phyloP scores from a whole-genome alignment of 2,797 vertebrate species.

The Psittacula echo region DNA sequence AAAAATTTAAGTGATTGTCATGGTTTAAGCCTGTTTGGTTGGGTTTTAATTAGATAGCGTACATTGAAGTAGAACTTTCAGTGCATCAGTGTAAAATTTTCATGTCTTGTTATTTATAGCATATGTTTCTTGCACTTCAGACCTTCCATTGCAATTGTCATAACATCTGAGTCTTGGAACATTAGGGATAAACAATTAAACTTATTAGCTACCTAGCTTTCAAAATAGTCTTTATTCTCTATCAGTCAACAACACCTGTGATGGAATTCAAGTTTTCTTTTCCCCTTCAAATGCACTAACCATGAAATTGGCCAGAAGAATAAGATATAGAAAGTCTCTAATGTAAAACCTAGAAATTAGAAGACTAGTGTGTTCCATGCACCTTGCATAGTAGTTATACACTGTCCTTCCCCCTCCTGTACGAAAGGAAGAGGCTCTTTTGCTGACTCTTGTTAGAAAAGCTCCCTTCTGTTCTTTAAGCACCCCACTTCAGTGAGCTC shows the following conservation, averaged over 20 bases:
- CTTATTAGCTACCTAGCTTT: neutral
- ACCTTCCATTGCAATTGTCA: neutral
- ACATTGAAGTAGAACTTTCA: neutral
- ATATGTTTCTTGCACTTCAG: neutral
- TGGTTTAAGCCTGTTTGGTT: neutral
- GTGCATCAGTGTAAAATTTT: neutral
- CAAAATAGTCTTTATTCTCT: neutral
- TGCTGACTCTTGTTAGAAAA: neutral
- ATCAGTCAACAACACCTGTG: neutral
- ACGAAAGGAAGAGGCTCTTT: neutral
- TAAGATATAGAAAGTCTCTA: neutral
- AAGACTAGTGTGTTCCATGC: neutral
- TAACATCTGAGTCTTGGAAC: neutral
- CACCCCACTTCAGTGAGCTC: neutral
- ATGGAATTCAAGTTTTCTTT: neutral
- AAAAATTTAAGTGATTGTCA: neutral
- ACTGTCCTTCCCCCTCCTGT: neutral
- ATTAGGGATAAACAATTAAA: conserved; percentile 16
- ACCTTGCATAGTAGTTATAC: neutral
- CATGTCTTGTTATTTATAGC: neutral
- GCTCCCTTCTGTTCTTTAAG: neutral
- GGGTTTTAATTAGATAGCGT: neutral
- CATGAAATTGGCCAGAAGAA: neutral
- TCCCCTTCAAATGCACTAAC: neutral
- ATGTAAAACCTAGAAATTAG: neutral